These are phyloP conservation scores for Drosophila rellima DNA, from an alignment of 2,888 invertebrate genomes.

Conservation along the genomic window DNA sequence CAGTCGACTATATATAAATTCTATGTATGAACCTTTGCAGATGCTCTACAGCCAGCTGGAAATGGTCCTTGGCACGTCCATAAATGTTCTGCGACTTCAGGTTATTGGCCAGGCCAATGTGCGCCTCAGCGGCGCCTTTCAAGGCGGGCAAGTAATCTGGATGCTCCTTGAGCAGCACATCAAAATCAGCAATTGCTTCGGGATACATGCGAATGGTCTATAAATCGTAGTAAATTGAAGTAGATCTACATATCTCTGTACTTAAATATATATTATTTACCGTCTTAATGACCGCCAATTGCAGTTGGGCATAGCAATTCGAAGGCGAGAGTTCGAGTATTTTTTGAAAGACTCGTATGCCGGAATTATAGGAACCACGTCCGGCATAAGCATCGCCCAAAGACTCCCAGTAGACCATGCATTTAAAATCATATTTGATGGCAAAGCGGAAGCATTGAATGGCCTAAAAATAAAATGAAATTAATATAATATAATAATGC, in stretches of 20 bases:
- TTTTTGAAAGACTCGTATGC: conserved; percentile 94
- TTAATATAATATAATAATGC: background rate
- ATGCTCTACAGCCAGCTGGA: conserved; percentile 90
- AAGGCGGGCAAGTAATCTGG: conserved; percentile 90
- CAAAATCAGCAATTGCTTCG: conserved; percentile 91
- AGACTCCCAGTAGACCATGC: conserved; percentile 94
- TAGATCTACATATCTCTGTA: background rate
- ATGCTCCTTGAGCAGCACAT: conserved; percentile 87
- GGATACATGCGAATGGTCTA: conserved; percentile 87
- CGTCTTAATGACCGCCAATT: conserved; percentile 91
- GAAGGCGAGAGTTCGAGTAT: conserved; percentile 89
- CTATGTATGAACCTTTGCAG: conserved; percentile 82
- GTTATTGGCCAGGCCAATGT: conserved; percentile 90
- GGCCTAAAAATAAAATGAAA: conserved; percentile 85
- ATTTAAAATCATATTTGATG: conserved; percentile 89
- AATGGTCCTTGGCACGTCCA: conserved; percentile 90
- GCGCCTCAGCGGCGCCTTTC: conserved; percentile 94
- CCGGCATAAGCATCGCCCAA: conserved; percentile 95
- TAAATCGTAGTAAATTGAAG: conserved; percentile 1
- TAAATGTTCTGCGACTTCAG: conserved; percentile 89
- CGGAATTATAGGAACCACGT: conserved; percentile 95
- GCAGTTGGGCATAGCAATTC: conserved; percentile 90
- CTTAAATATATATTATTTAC: conserved; percentile 50
- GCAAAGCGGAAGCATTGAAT: conserved; percentile 91
- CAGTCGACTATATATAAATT: too few species aligned